Evolutionary conservation across 2,888 invertebrate species (phyloP), one percentile per base, ranked within the genome.

Genomic region (Drosophila merina): DNA sequence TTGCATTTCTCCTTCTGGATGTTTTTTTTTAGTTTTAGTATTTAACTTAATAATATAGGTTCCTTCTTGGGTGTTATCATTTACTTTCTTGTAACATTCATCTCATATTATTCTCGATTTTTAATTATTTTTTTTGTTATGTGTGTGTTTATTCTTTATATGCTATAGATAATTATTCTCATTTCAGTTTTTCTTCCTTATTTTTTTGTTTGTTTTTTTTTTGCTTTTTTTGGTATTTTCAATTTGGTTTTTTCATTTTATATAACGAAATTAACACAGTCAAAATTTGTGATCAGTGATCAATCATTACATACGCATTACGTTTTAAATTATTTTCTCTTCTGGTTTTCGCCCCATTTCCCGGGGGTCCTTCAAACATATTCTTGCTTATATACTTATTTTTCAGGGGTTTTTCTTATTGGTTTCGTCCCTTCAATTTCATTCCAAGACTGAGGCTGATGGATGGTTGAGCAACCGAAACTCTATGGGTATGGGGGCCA

Each of bases 261-360:
- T 87, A 86, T 89, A 91, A 91, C 89, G 90, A 90, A 91, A 90
- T 91, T 90, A 90, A 90, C 90, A 91, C 90, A 91, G 91, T 90
- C 90, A 90, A 90, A 91, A 91, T 91, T 91, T 89, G 88, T 90
- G 89, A 90, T 90, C 90, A 89, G 86, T 86, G 91, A 91, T 91
- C 91, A 90, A 90, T 88, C 86, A 89, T 89, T 88, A 90, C 89
- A 89, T 85, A 85, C 76, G 77, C 76, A 87, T 77, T 85, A 85
- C 76, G 80, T 72, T 76, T 83, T 84, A 67, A 77, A 60, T 77
- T 64, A 49, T 68, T 63, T 28, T 57, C 49, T 62, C 63, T 44
- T 20, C 20, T 28, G 40, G 51, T 40, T 48, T 60, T 52, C 49
- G 47, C 55, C 49, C 50, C 50, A 8, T 42, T 42, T 50, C 56